These are phyloP conservation scores for Phania funesta DNA, from an alignment of 2,888 invertebrate genomes.

Conservation along the genomic window DNA sequence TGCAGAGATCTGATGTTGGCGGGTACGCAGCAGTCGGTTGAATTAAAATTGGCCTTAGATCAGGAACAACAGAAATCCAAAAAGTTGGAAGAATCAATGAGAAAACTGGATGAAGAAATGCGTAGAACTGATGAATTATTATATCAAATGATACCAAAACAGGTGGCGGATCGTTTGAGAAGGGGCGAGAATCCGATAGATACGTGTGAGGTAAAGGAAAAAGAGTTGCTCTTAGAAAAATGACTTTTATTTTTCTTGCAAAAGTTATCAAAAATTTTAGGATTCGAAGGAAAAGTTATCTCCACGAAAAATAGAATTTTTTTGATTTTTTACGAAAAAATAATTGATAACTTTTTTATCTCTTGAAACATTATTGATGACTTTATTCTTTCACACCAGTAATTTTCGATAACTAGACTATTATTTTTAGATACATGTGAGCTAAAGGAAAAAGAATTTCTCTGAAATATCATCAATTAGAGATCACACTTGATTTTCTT, in stretches of 20 bases:
- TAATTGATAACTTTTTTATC: background rate
- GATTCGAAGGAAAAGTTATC: too few relatives aligned
- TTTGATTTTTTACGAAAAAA: background rate
- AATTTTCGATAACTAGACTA: too few relatives aligned
- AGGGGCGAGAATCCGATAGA: slow-evolving; percentile 97
- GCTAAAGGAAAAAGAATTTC: too few relatives aligned
- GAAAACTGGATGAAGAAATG: slow-evolving; percentile 97
- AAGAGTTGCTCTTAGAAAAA: too few relatives aligned
- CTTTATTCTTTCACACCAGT: background rate
- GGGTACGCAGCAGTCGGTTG: slow-evolving; percentile 98
- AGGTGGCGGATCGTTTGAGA: slow-evolving; percentile 95
- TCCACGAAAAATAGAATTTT: background rate
- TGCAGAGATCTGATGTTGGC: slow-evolving; percentile 95
- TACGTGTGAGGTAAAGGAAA: slow-evolving; percentile 92
- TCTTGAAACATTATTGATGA: background rate
- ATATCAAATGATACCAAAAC: slow-evolving; percentile 99
- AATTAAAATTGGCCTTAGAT: slow-evolving; percentile 95
- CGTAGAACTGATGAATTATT: slow-evolving; percentile 95
- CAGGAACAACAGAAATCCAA: slow-evolving; percentile 98
- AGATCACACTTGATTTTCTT: too few relatives aligned
- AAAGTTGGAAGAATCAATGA: slow-evolving; percentile 97
- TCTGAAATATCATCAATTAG: too few relatives aligned
- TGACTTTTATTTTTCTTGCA: background rate
- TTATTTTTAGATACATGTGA: too few relatives aligned
- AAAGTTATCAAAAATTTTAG: too few relatives aligned